Base-by-base conservation (phyloP, 2,888 invertebrate genomes). In the Campoplex nolae region DNA sequence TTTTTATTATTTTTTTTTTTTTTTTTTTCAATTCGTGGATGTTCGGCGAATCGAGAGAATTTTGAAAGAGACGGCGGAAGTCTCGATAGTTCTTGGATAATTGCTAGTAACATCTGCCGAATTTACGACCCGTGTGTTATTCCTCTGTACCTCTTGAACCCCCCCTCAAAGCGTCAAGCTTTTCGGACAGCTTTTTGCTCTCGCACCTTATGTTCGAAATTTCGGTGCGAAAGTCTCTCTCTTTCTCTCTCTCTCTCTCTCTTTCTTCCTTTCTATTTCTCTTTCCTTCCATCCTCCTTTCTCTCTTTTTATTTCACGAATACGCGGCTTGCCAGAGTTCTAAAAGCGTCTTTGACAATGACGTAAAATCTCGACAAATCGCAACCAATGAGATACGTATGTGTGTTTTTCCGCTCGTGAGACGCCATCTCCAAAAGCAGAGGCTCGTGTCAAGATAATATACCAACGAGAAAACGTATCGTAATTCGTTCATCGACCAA, bases 341-440 rank as follows among this genome's bases (percentile, higher is more conserved):
- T 93, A 93, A 93, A 93, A 93, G 89, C 92, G 93, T 93, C 92
- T 91, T 89, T 91, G 92, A 93, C 93, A 93, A 92, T 93, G 93
- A 93, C 93, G 93, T 90, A 93, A 93, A 92, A 93, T 92, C 91
- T 86, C 90, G 89, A 90, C 90, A 90, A 91, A 92, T 92, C 90
- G 90, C 88, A 86, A 74, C 82, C 82, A 79, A 84, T 84, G 78
- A 45, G 75, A 74, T 68, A 68, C 51, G 38, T 16, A 51, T 45
- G 23, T 58, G 71, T 56, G 28, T 74, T 13, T 13, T 45, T n/a
- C 78, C 65, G 75, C 13, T n/a, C n/a, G 48, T 45, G 38, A 79
- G 51, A 70, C 42, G 58, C 68, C 42, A 78, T 28, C 42, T 78
- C 28, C 58, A 62, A 67, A 67, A 48, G 62, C 73, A 45, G 74